Evolutionary conservation across 1,140 invertebrate genomes (phyloP), one percentile per base, ranked within the genome.

Genomic region (Oryctes rhinoceros): DNA sequence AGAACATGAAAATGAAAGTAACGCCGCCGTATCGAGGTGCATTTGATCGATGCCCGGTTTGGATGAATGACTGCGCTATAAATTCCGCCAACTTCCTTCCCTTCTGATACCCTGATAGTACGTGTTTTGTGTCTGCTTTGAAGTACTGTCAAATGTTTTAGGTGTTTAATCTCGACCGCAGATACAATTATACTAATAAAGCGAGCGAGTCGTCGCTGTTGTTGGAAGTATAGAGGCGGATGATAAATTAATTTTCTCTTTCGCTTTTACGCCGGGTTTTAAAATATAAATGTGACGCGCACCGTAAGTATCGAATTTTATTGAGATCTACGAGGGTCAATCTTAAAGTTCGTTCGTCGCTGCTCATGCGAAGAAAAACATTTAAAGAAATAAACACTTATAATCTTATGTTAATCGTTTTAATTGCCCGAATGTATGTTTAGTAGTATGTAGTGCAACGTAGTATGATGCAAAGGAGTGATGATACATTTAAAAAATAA

Each of bases 91-190:
- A 71, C 65, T 71, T 30, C 35, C 65, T 71, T 15, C 10, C 18
- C 20, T 71, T 37, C 65, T 71, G 65, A 71, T 71, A 71, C 35
- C 65, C 65, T 71, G 65, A 24, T 71, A 71, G 35, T 24, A 71
- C 35, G 24, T 71, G 65, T 71, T 71, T 71, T 71, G 24, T 24
- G 24, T 71, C 35, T 71, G 65, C 65, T 71, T 71, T 71, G 65
- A 71, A 71, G 65, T 71, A 71, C 35, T 71, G 65, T 71, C 65
- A 71, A 15, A 71, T 35, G 24, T 71, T 35, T 30, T 62, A 18
- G 20, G 13, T 71, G 10, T 24, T 71, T 35, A 35, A 24, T 35
- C 24, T 71, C 35, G 0, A 35, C 35, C 1, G 65, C 10, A 37
- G 15, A 71, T 71, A 9, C 20, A 71, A 71, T 71, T 71, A 71